Percentiles rank a stretch among this genome's conserved stretches.
Evolutionary conservation across 2,888 invertebrate genomes (phyloP).

Genomic region (Sarcophaga carnaria): DNA sequence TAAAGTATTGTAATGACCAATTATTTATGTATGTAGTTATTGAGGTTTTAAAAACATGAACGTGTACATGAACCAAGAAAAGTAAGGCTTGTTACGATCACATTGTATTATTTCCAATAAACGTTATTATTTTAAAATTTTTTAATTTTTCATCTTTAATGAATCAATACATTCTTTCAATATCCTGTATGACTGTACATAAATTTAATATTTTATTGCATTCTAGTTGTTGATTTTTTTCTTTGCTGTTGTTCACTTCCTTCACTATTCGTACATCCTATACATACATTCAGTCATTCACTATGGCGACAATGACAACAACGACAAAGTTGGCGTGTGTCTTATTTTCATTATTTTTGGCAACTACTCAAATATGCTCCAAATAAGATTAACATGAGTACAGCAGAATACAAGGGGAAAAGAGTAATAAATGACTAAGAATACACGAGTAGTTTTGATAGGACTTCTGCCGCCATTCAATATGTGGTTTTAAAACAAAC

Average conservation of each 20-base stretch:
- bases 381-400: neutral
- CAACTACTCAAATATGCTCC: conserved; percentile 33
- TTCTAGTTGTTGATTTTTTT: conserved; percentile 7
- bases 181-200: too few species aligned
- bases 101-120: too few species aligned
- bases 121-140: too few species aligned
- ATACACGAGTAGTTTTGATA: neutral
- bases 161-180: neutral
- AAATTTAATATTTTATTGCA: conserved; percentile 10
- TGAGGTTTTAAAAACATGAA: too few species aligned
- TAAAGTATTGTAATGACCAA: too few species aligned
- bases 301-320: conserved; percentile 33
- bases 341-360: conserved; percentile 50
- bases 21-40: too few species aligned
- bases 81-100: too few species aligned
- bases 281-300: neutral
- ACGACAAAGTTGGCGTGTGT: conserved; percentile 25
- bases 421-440: neutral
- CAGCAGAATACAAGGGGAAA: too few species aligned
- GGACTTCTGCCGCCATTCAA: conserved; percentile 47
- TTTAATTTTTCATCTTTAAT: too few species aligned
- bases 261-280: too few species aligned
- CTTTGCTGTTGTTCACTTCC: conserved; percentile 8
- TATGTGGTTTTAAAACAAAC: neutral
- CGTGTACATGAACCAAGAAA: too few species aligned